phyloP scores from a whole-genome alignment of 53 echinoderm and acorn worm genomes.

The Luidia sarsii region DNA sequence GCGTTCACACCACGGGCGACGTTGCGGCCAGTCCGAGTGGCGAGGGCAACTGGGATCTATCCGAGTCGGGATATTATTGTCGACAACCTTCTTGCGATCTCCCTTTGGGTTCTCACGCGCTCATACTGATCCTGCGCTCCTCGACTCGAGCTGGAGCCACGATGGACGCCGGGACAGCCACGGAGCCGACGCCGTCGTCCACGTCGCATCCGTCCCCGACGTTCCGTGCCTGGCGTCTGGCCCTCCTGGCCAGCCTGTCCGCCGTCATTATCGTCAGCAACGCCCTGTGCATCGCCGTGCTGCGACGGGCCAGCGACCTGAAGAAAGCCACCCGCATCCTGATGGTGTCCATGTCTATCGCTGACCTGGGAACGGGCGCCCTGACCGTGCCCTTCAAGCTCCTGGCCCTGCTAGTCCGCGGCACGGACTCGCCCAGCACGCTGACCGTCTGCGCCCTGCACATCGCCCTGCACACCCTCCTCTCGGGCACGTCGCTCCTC shows the following conservation, averaged over 20 bases:
- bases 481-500: constrained; percentile 1
- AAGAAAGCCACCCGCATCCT: constrained; percentile 19
- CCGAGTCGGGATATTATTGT: no score
- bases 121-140: no score
- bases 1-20: no score
- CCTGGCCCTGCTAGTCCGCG: background rate
- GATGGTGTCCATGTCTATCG: constrained; percentile 27
- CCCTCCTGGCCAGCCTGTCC: background rate
- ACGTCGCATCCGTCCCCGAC: no score
- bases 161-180: no score
- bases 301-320: background rate
- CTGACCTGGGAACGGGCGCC: constrained; percentile 12
- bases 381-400: background rate
- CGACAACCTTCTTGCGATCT: no score
- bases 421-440: no score
- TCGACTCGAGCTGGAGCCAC: no score
- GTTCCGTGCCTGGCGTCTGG: background rate
- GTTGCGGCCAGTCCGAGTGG: no score
- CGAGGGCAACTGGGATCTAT: no score
- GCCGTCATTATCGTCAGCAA: constrained; percentile 22
- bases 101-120: no score
- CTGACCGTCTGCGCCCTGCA: background rate
- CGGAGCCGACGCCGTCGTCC: no score
- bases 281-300: constrained; percentile 12
- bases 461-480: background rate